Percentiles rank a stretch among this genome's conserved stretches.
phyloP scores from a whole-genome alignment of 1,140 invertebrate species.

The Lithobius niger region DNA sequence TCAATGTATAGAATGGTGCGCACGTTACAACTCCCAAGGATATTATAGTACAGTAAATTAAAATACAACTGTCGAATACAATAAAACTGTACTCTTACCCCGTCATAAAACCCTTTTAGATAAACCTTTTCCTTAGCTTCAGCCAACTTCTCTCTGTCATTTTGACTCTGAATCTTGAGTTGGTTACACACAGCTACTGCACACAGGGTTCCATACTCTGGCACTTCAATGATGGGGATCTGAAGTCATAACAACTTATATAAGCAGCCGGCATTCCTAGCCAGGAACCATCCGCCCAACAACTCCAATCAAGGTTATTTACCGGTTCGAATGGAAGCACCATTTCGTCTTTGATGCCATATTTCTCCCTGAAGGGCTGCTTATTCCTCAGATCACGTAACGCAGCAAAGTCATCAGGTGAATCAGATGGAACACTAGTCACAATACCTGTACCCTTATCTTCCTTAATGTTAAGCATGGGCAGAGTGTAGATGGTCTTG shows the following conservation, averaged over 20 bases:
- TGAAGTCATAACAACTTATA: conserved; percentile 28
- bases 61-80: too few relatives aligned
- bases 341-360: conserved; percentile 84
- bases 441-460: conserved; percentile 89
- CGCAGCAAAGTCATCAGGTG: conserved; percentile 96
- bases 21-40: too few relatives aligned
- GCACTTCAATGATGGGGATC: conserved; percentile 83
- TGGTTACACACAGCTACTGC: conserved; percentile 75
- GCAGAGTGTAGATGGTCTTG: conserved; percentile 77
- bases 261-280: not conserved
- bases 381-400: conserved; percentile 93
- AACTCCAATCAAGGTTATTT: conserved; percentile 22
- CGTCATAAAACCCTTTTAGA: conserved; percentile 93
- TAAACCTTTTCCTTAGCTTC: conserved; percentile 96
- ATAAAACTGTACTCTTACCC: too few relatives aligned
- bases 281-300: not conserved
- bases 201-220: conserved; percentile 70
- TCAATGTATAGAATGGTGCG: too few relatives aligned
- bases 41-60: too few relatives aligned
- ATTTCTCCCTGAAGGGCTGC: conserved; percentile 81
- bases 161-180: conserved; percentile 93
- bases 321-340: conserved; percentile 68
- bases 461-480: conserved; percentile 96
- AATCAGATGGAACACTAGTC: conserved; percentile 95
- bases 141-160: conserved; percentile 83